phyloP scores from a whole-genome alignment of 1,140 invertebrate genomes.

The Bombus breviceps region DNA sequence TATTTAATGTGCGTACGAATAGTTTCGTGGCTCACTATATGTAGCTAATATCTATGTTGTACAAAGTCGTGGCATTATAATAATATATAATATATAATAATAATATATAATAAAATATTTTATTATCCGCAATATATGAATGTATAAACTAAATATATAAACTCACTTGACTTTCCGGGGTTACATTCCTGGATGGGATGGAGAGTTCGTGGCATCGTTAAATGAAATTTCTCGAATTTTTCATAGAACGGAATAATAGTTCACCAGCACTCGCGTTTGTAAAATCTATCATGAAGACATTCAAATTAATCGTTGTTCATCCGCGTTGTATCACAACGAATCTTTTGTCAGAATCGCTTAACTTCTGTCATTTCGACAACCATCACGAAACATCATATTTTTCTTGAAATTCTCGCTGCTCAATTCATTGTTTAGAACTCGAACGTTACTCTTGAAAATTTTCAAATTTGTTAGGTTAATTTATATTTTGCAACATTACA shows the following conservation, averaged over 20 bases:
- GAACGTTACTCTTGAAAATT: background rate
- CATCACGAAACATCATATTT: conserved; percentile 1
- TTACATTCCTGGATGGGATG: conserved; percentile 78
- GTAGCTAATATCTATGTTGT: background rate
- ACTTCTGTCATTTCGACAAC: background rate
- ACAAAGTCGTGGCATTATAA: background rate
- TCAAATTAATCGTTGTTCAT: background rate
- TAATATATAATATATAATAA: background rate
- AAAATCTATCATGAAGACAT: conserved; percentile 2
- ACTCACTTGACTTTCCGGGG: conserved; percentile 73
- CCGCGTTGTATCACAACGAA: background rate
- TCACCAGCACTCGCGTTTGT: conserved; percentile 1
- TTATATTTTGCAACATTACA: background rate
- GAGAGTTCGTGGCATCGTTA: conserved; percentile 61
- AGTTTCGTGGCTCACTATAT: too few relatives aligned
- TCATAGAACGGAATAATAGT: background rate
- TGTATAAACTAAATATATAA: background rate
- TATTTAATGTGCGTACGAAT: background rate
- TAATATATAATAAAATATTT: background rate
- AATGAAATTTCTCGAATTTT: conserved; percentile 1
- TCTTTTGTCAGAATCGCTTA: background rate
- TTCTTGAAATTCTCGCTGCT: background rate
- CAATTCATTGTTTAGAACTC: background rate
- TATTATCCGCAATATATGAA: background rate
- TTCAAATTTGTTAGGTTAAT: background rate